These are phyloP conservation scores for Enteromius unitaeniatus DNA, from an alignment of 2,797 vertebrate species.

Conservation along the genomic window DNA sequence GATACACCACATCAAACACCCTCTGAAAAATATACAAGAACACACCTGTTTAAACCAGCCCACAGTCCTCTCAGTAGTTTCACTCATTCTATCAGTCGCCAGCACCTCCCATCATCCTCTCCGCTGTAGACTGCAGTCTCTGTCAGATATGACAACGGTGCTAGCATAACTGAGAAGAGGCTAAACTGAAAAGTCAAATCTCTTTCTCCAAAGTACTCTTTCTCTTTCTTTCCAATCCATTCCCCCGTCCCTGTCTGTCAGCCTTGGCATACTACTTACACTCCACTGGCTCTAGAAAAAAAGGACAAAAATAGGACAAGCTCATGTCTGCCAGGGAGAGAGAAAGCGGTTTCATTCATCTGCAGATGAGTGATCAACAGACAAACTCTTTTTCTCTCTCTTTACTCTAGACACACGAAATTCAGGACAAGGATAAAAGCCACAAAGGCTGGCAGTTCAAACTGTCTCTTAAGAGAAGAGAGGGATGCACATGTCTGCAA, in stretches of 20 bases:
- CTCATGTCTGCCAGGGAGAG: slow-evolving; percentile 48
- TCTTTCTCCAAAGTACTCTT: slow-evolving; percentile 19
- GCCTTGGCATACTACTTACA: slow-evolving; percentile 47
- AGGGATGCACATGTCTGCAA: background rate
- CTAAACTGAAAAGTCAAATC: slow-evolving; percentile 41
- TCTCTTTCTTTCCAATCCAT: slow-evolving; percentile 28
- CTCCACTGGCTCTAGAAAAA: slow-evolving; percentile 47
- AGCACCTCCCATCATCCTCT: slow-evolving; percentile 18
- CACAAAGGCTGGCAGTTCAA: slow-evolving; percentile 26
- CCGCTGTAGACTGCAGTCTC: background rate
- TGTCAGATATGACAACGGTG: slow-evolving; percentile 31
- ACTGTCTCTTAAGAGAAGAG: background rate
- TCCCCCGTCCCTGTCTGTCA: slow-evolving; percentile 49
- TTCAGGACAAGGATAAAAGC: slow-evolving; percentile 49
- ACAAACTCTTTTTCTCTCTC: slow-evolving; percentile 30
- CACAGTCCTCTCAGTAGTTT: background rate
- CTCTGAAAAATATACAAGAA: slow-evolving; percentile 45
- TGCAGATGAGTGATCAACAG: slow-evolving; percentile 43
- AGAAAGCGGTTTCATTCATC: slow-evolving; percentile 45
- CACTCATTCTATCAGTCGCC: slow-evolving; percentile 12
- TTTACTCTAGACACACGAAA: slow-evolving; percentile 11
- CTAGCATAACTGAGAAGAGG: slow-evolving; percentile 10
- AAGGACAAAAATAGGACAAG: slow-evolving; percentile 49
- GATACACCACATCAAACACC: slow-evolving; percentile 61
- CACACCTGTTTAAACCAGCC: slow-evolving; percentile 21